These are phyloP conservation scores for Geotrypetes seraphini DNA, from an alignment of 2,797 vertebrate genomes.

Conservation along the genomic window DNA sequence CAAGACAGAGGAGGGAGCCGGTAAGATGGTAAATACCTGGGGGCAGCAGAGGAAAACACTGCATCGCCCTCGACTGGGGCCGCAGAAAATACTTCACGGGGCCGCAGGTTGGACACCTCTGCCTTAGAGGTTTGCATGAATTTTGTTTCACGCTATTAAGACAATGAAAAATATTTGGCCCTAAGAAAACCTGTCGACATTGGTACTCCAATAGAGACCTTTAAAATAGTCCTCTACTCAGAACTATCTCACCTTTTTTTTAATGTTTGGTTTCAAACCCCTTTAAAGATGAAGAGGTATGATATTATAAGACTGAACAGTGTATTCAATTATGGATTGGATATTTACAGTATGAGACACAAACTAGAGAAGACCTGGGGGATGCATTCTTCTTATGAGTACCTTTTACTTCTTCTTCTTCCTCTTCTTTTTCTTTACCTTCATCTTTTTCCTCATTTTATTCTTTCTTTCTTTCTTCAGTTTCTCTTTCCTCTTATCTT, in stretches of 20 bases:
- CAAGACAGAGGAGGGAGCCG: too few species aligned
- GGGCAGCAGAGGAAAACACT: too few species aligned
- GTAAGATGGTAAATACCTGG: too few species aligned
- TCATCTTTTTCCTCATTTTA: too few species aligned
- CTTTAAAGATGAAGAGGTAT: not conserved
- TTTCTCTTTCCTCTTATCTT: too few species aligned
- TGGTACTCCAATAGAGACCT: not conserved
- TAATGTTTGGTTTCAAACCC: not conserved
- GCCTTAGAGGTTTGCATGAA: too few species aligned
- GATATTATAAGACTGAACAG: not conserved
- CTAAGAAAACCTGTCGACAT: not conserved
- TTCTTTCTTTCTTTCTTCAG: too few species aligned
- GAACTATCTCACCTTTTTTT: not conserved
- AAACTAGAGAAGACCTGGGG: constrained; percentile 2
- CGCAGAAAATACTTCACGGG: too few species aligned
- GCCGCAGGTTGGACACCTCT: too few species aligned
- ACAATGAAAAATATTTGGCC: not conserved
- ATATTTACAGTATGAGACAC: constrained; percentile 1
- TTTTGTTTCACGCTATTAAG: not conserved
- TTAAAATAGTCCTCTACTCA: not conserved
- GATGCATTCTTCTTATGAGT: not conserved
- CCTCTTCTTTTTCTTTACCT: too few species aligned
- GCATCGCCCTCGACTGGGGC: too few species aligned
- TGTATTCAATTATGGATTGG: not conserved
- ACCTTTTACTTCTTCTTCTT: constrained; percentile 20